These are phyloP conservation scores for Ophioninae sp. DNA, from an alignment of 2,888 invertebrate species.

Conservation along the genomic window DNA sequence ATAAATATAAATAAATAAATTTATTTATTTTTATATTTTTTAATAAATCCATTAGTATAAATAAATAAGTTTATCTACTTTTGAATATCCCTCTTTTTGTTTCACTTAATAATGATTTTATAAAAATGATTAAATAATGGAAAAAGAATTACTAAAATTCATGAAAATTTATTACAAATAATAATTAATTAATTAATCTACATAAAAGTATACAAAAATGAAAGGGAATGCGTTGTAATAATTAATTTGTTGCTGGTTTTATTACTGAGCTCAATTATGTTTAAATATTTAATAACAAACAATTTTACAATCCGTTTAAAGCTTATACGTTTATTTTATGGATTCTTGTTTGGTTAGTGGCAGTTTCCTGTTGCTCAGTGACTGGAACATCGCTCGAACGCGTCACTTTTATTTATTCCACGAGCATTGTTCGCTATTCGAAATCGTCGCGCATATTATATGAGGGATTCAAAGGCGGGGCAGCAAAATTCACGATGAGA, in stretches of 20 bases:
- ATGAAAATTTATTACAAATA: not conserved
- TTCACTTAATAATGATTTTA: too few species aligned
- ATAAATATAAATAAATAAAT: too few species aligned
- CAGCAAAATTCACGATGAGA: slow-evolving; percentile 45
- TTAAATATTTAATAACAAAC: not conserved
- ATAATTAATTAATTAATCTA: too few species aligned
- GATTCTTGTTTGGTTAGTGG: not conserved
- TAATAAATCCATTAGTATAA: too few species aligned
- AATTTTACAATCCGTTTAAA: not conserved
- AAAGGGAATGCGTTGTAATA: too few species aligned
- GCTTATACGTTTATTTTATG: not conserved
- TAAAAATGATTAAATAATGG: not conserved
- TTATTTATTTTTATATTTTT: too few species aligned
- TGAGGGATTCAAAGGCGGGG: slow-evolving; percentile 68
- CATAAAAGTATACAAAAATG: too few species aligned
- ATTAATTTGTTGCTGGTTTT: too few species aligned
- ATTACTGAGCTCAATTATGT: too few species aligned
- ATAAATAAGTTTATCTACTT: too few species aligned
- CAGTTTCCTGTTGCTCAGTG: slow-evolving; percentile 55
- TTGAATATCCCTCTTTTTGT: too few species aligned
- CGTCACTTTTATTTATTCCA: slow-evolving; percentile 78
- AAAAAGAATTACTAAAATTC: not conserved
- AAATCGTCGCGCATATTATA: slow-evolving; percentile 60
- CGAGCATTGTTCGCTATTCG: slow-evolving; percentile 72
- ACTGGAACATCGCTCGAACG: slow-evolving; percentile 75